Evolutionary conservation across 1,140 invertebrate species (phyloP).

Genomic region (Campodea augens): DNA sequence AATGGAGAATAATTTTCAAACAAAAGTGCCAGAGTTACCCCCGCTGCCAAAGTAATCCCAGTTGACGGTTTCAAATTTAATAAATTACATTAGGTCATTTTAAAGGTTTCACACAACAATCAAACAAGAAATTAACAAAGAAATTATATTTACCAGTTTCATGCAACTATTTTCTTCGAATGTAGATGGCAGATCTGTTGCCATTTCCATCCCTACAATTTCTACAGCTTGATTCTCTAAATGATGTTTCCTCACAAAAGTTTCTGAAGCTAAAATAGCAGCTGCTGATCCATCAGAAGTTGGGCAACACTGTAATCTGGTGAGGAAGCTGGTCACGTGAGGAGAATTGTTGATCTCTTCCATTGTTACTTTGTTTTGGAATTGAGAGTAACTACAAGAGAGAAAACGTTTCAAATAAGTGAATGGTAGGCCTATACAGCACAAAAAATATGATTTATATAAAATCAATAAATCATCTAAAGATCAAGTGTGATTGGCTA

Average conservation of each 20-base stretch:
- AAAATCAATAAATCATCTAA: too few species aligned
- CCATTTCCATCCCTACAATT: constrained; percentile 91
- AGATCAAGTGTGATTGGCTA: neutral
- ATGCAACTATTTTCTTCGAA: constrained; percentile 72
- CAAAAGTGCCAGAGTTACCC: too few species aligned
- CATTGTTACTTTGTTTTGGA: constrained; percentile 68
- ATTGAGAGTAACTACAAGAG: constrained; percentile 58
- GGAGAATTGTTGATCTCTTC: constrained; percentile 76
- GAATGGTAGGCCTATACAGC: neutral
- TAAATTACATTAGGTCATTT: too few species aligned
- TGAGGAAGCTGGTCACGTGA: constrained; percentile 68
- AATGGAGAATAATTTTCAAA: too few species aligned
- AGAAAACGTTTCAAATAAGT: constrained; percentile 10
- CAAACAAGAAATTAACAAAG: neutral
- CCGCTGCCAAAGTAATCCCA: too few species aligned
- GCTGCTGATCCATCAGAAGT: constrained; percentile 92
- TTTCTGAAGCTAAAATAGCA: constrained; percentile 72
- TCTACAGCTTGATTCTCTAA: constrained; percentile 76
- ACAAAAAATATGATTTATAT: constrained; percentile 7
- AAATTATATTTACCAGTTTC: constrained; percentile 50
- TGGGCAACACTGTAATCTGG: constrained; percentile 90
- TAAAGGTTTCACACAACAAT: neutral
- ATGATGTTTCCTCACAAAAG: constrained; percentile 65
- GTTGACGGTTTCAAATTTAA: too few species aligned
- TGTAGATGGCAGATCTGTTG: constrained; percentile 68